A percentile compares a stretch with the other conserved stretches of the same genome.
These are phyloP conservation scores for Campoplex capitator DNA, from an alignment of 2,888 invertebrate genomes.

Conservation along the genomic window DNA sequence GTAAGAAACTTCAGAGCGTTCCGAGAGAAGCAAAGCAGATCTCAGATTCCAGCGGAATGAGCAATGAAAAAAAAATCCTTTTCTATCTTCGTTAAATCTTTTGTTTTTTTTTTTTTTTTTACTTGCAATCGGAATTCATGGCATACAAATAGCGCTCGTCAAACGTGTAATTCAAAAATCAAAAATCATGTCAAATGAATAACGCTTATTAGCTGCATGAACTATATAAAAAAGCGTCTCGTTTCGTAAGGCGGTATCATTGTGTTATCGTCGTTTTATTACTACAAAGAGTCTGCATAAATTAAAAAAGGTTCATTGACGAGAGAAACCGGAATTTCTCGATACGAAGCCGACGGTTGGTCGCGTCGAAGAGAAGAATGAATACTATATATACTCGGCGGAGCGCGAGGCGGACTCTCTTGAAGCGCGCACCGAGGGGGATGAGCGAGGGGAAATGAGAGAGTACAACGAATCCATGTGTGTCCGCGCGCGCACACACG, in stretches of 20 bases:
- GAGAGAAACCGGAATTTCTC: slow-evolving; percentile 42
- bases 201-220: no score
- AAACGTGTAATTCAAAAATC: no score
- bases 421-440: not conserved
- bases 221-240: no score
- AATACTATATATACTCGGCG: no score
- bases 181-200: not conserved
- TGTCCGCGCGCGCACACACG: not conserved
- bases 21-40: slow-evolving; percentile 10
- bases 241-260: no score
- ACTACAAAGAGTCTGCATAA: not conserved
- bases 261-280: not conserved
- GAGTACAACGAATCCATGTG: not conserved
- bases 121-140: no score
- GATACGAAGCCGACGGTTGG: not conserved
- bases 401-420: not conserved
- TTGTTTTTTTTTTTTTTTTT: no score
- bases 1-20: slow-evolving; percentile 24
- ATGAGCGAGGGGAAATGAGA: not conserved
- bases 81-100: no score
- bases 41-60: slow-evolving; percentile 27
- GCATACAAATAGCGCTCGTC: no score
- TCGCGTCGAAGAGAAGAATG: slow-evolving; percentile 27
- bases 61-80: not conserved
- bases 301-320: slow-evolving; percentile 5